A percentile compares a stretch with the other conserved stretches of the same genome.
Conservation (phyloP, 2,797 vertebrate species). For the Hippocampus kuda region DNA sequence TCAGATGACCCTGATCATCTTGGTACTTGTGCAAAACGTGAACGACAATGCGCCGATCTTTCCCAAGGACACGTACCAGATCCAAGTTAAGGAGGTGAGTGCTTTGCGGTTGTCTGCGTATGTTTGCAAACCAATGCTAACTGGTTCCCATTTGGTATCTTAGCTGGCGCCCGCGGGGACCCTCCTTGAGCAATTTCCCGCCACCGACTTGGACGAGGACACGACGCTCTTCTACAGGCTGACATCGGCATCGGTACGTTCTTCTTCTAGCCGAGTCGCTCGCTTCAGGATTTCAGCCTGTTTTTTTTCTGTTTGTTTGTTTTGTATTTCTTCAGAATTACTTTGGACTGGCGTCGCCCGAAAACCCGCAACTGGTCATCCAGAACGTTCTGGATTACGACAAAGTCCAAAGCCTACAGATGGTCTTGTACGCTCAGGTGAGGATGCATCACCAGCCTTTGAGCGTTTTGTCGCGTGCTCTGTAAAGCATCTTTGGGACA, state of each 20-base stretch:
- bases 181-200: conserved; percentile 15
- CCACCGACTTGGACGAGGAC: conserved; percentile 43
- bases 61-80: fast-evolving
- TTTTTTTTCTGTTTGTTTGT: not conserved
- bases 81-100: conserved; percentile 54
- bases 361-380: conserved; percentile 36
- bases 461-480: too few species aligned
- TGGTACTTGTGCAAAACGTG: not conserved
- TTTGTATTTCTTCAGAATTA: conserved; percentile 37
- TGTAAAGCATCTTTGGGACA: too few species aligned
- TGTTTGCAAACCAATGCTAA: not conserved
- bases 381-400: conserved; percentile 48
- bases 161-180: conserved; percentile 34
- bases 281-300: not conserved
- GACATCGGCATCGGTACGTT: conserved; percentile 36
- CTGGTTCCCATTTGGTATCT: conserved; percentile 7
- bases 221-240: conserved; percentile 44
- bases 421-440: conserved; percentile 54
- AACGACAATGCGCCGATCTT: conserved; percentile 64
- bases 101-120: not conserved
- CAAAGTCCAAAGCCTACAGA: conserved; percentile 23
- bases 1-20: fast-evolving
- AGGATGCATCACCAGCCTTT: conserved; percentile 13
- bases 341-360: conserved; percentile 28
- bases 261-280: not conserved